Conservation (phyloP, 2,888 invertebrate genomes). For the Orgyia antiqua region DNA sequence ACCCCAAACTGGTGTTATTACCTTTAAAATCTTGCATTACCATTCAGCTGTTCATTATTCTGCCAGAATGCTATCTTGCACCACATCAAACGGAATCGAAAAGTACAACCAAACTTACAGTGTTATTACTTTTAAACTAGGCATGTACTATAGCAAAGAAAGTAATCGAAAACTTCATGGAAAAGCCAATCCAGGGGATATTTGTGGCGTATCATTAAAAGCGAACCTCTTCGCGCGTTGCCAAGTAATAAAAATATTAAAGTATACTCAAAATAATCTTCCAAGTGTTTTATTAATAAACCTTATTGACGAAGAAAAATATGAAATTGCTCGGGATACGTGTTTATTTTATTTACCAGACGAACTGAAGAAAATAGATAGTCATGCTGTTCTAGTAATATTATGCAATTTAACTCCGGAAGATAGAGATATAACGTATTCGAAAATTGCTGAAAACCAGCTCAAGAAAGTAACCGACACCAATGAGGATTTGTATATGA, state of each 20-base stretch:
- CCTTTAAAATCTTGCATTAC: slow-evolving; percentile 76
- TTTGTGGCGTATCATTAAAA: slow-evolving; percentile 74
- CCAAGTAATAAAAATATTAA: slow-evolving; percentile 67
- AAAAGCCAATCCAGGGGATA: slow-evolving; percentile 69
- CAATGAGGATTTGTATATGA: slow-evolving; percentile 53
- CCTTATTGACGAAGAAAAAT: slow-evolving; percentile 79
- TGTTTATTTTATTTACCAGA: slow-evolving; percentile 71
- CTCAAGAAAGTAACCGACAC: slow-evolving; percentile 42
- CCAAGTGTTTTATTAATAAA: slow-evolving; percentile 63
- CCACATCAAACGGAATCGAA: slow-evolving; percentile 22
- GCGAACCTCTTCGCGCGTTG: slow-evolving; percentile 74
- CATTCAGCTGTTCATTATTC: slow-evolving; percentile 81
- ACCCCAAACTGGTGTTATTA: slow-evolving; percentile 73
- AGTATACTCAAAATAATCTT: slow-evolving; percentile 38
- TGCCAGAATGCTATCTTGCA: slow-evolving; percentile 61
- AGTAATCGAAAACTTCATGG: slow-evolving; percentile 50
- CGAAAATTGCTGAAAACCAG: slow-evolving; percentile 42
- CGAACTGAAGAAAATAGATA: slow-evolving; percentile 62
- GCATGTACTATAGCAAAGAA: slow-evolving; percentile 52
- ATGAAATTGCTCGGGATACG: slow-evolving; percentile 51
- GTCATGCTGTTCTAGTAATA: slow-evolving; percentile 55
- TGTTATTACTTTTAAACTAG: slow-evolving; percentile 53
- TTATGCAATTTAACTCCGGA: slow-evolving; percentile 54
- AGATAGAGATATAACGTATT: slow-evolving; percentile 60
- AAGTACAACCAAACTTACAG: slow-evolving; percentile 53